These are phyloP conservation scores for Spizaetus ornatus DNA, from an alignment of 2,113 vertebrate genomes.

Conservation along the genomic window DNA sequence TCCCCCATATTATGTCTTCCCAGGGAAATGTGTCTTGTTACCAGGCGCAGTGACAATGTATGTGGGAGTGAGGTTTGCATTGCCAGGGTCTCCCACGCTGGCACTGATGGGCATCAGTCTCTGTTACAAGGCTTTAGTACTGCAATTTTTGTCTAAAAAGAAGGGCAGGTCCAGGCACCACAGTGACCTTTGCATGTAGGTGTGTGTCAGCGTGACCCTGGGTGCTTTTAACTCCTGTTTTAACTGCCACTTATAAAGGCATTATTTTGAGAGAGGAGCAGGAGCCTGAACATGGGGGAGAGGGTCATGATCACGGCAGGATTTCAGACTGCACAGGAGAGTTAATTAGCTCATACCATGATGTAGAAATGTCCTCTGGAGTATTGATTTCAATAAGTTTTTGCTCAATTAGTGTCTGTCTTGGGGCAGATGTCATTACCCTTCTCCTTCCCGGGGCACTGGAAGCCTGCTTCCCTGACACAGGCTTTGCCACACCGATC, in stretches of 20 bases:
- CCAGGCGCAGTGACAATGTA: fast-evolving
- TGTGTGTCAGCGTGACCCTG: background rate
- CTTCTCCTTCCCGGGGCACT: background rate
- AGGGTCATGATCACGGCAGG: fast-evolving
- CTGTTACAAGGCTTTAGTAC: fast-evolving
- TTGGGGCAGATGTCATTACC: background rate
- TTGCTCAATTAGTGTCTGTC: background rate
- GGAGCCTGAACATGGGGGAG: background rate
- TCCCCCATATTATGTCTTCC: fast-evolving
- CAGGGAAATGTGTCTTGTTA: fast-evolving
- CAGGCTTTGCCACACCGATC: fast-evolving
- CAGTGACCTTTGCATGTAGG: background rate
- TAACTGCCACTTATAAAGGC: background rate
- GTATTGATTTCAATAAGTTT: background rate
- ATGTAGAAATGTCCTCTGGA: fast-evolving
- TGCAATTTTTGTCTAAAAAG: fast-evolving
- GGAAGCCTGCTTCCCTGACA: background rate
- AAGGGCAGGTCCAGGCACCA: background rate
- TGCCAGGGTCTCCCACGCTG: fast-evolving
- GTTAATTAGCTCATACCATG: background rate
- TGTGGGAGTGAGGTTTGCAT: fast-evolving
- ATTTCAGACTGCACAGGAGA: background rate
- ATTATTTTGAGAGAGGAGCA: background rate
- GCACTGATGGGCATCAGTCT: fast-evolving
- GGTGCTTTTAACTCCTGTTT: background rate